Conservation (phyloP, 2,797 vertebrate species). For the Toxotes lorentzi region DNA sequence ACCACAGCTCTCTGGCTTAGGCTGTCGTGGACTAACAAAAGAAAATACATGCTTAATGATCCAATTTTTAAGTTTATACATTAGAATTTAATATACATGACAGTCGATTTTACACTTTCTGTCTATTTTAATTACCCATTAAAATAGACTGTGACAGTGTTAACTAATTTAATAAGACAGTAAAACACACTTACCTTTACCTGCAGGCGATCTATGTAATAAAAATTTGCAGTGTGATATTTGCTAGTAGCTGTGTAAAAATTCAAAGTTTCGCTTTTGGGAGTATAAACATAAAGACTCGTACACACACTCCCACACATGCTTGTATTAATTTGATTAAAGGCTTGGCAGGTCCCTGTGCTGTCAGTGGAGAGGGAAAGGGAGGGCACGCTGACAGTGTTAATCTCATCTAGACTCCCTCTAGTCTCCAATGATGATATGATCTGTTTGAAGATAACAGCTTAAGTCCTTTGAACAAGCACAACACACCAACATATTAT, state of each 20-base stretch:
- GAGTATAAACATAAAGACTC: neutral
- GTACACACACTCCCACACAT: neutral
- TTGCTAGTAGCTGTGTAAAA: neutral
- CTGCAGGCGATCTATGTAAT: neutral
- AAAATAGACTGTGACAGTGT: neutral
- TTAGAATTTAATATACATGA: neutral
- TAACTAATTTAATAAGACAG: neutral
- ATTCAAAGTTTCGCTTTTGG: neutral
- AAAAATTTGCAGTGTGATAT: neutral
- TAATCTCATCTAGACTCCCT: constrained; percentile 36
- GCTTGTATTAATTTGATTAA: constrained; percentile 35
- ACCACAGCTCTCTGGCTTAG: neutral
- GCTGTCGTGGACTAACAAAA: neutral
- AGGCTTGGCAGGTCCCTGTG: constrained; percentile 18
- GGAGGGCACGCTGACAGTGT: constrained; percentile 15
- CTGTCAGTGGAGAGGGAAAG: constrained; percentile 27
- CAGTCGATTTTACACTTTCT: neutral
- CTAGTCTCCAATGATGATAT: constrained; percentile 28
- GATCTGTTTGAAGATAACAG: constrained; percentile 34
- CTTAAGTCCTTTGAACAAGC: constrained; percentile 34
- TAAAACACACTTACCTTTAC: neutral
- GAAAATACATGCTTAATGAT: neutral
- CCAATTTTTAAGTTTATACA: too few relatives aligned
- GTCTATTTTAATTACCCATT: neutral
- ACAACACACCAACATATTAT: constrained; percentile 15